Evolutionary conservation across 2,888 invertebrate genomes (phyloP).

Genomic region (Conistra vaccinii): DNA sequence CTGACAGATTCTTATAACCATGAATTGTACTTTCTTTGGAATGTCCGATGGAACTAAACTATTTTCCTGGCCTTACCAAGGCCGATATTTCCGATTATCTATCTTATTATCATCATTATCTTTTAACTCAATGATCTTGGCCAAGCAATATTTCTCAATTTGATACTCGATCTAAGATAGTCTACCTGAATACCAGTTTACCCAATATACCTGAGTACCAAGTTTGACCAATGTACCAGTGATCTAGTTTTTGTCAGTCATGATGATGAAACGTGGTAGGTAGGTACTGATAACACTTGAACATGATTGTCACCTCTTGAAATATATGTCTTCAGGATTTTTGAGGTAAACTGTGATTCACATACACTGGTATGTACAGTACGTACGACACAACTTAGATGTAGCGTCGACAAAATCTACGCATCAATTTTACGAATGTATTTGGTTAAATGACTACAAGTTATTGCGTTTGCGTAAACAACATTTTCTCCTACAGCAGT

Average conservation of each 20-base stretch:
- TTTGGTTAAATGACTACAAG: no score
- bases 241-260: not conserved
- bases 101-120: not conserved
- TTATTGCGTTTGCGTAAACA: no score
- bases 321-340: no score
- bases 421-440: no score
- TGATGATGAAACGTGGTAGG: not conserved
- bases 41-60: not conserved
- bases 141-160: slow-evolving; percentile 7
- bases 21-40: not conserved
- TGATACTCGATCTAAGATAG: slow-evolving; percentile 3
- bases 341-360: no score
- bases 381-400: no score
- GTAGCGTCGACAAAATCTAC: no score
- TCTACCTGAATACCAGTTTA: not conserved
- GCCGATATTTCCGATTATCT: not conserved
- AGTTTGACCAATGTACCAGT: no score
- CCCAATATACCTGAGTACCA: not conserved
- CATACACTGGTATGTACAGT: no score
- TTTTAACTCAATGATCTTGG: not conserved
- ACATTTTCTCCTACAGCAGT: no score
- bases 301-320: not conserved
- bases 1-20: not conserved
- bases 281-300: not conserved
- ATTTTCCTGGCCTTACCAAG: not conserved